Evolutionary conservation across 2,888 invertebrate species (phyloP).

Genomic region (Tortricodes alternella): DNA sequence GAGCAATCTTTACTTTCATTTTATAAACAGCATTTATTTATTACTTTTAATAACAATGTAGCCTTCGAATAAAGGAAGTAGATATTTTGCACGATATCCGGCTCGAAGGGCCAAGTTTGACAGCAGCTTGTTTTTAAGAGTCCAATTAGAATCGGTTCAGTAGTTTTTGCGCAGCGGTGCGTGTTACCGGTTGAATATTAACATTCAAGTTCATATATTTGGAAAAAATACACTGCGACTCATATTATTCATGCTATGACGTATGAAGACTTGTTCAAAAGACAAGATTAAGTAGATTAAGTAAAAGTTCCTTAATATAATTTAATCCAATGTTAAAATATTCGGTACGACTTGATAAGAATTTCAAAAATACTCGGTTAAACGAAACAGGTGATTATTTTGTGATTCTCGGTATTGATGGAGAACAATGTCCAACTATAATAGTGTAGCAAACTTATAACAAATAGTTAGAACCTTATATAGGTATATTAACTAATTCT

Average conservation of each 20-base stretch:
- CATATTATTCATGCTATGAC: background rate
- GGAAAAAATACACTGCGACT: background rate
- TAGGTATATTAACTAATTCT: too few relatives aligned
- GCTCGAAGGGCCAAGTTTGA: constrained; percentile 2
- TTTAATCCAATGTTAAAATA: background rate
- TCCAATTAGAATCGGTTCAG: constrained; percentile 10
- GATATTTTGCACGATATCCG: background rate
- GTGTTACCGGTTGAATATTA: constrained; percentile 7
- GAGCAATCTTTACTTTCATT: background rate
- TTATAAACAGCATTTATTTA: background rate
- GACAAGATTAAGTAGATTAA: background rate
- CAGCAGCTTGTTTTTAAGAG: background rate
- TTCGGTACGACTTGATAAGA: too few relatives aligned
- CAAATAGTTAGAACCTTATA: too few relatives aligned
- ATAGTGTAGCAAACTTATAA: too few relatives aligned
- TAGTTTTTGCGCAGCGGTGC: constrained; percentile 16
- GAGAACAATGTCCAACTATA: too few relatives aligned
- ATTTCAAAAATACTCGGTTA: background rate
- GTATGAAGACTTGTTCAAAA: background rate
- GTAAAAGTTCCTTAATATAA: background rate
- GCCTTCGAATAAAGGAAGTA: background rate
- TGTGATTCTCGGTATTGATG: background rate
- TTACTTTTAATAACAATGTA: background rate
- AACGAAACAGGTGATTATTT: background rate
- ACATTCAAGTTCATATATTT: background rate